Base-by-base conservation (phyloP, 1,140 invertebrate genomes). In the Acromyrmex echinatior region DNA sequence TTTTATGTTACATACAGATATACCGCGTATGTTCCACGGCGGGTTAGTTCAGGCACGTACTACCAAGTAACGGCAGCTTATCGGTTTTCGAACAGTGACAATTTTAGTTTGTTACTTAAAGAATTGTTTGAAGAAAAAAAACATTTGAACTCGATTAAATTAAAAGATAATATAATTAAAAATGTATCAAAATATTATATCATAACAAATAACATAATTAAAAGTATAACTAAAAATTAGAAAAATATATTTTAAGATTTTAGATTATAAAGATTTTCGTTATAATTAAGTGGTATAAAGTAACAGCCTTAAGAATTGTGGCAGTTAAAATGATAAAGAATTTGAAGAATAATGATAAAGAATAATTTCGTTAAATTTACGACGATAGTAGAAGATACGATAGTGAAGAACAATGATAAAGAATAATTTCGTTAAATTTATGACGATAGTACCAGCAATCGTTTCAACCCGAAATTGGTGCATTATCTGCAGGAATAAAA, bases 1-100 rank as follows among this genome's bases (percentile, higher is more conserved):
- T 90, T 93, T 93, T 87, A 78, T 68, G 49, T 31, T 31, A 56
- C 51, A 70, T 81, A 87, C 77, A 84, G 74, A 68, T 76, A 82
- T 87, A 91, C 49, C 14, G 25, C 58, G 25, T 31, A 21, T 62
- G 56, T 71, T 56, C 66, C 5, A 51, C 51, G 16, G 2, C 21
- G 56, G 25, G 18, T 53, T 58, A 89, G 68, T 82, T 87, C 65
- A 51, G 78, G 6, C 78, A 73, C 73, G 79, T 84, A 73, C 79
- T 21, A 65, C 74, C 65, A 53, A 66, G 63, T 82, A 82, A 85
- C 53, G 51, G n/a, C 62, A 39, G 16, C 65, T 60, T 73, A 88
- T 88, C 76, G 70, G 74, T 25, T 86, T 86, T 51, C 77, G 14
- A 70, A 49, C 65, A 49, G 35, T 73, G 80, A 86, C 82, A 86